Evolutionary conservation across 2,888 invertebrate genomes (phyloP).

Genomic region (Tinea pellionella): DNA sequence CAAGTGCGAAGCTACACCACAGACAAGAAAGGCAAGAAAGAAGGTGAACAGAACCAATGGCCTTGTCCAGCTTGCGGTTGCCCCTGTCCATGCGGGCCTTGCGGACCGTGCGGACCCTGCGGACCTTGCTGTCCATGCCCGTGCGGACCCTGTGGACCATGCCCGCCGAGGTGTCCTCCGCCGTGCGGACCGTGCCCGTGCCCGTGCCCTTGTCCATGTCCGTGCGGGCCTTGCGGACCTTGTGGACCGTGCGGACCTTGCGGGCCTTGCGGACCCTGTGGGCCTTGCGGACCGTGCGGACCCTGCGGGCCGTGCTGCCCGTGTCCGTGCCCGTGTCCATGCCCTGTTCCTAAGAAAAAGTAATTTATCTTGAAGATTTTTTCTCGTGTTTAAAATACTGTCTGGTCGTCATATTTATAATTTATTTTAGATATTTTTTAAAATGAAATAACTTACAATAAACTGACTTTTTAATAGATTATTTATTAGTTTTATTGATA

Average conservation of each 20-base stretch:
- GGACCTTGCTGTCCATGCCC: constrained; percentile 1
- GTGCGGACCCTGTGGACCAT: neutral
- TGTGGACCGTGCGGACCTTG: constrained; percentile 5
- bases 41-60: neutral
- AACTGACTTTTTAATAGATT: no score
- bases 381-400: no score
- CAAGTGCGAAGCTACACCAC: neutral
- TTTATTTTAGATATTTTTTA: neutral
- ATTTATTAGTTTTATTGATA: no score
- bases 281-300: neutral
- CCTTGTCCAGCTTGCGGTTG: constrained; percentile 10
- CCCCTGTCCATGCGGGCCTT: neutral
- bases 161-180: neutral
- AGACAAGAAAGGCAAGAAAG: neutral
- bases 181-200: constrained; percentile 5
- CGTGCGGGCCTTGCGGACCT: neutral
- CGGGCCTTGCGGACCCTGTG: neutral
- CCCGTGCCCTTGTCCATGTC: neutral
- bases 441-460: no score
- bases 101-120: neutral
- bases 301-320: neutral
- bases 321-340: neutral
- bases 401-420: neutral
- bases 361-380: neutral
- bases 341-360: neutral